Evolutionary conservation across 2,797 vertebrate species (phyloP).

Genomic region (Falco peregrinus): DNA sequence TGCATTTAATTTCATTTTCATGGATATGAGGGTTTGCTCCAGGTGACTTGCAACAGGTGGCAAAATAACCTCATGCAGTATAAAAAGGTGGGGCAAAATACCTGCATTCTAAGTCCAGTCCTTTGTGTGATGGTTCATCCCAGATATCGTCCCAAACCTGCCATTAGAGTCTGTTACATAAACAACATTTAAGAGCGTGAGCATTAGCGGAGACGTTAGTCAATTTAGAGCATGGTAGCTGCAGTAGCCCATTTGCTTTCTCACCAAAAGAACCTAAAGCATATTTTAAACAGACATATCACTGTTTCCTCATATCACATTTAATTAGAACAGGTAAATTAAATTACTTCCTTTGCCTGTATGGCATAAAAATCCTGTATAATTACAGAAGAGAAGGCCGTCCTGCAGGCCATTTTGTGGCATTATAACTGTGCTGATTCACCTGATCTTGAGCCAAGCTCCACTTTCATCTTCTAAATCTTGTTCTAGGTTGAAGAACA

Average conservation of each 20-base stretch:
- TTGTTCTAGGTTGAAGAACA: conserved; percentile 47
- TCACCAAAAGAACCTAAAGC: not conserved
- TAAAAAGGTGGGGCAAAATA: not conserved
- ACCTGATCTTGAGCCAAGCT: conserved; percentile 57
- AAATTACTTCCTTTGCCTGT: conserved; percentile 54
- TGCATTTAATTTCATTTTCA: not conserved
- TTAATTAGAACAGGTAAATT: conserved; percentile 54
- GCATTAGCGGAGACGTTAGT: not conserved
- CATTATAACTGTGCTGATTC: conserved; percentile 46
- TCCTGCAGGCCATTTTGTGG: conserved; percentile 47
- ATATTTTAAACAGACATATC: not conserved
- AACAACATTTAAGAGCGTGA: not conserved
- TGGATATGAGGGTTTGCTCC: not conserved
- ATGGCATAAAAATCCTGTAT: not conserved
- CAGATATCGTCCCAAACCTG: not conserved
- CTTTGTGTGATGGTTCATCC: not conserved
- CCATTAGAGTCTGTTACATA: not conserved
- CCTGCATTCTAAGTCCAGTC: not conserved
- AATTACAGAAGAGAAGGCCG: conserved; percentile 49
- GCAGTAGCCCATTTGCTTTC: not conserved
- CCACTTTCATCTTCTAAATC: conserved; percentile 45
- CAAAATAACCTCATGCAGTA: not conserved
- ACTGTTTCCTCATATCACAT: conserved; percentile 15
- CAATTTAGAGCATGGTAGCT: not conserved
- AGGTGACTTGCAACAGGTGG: not conserved